Evolutionary conservation across 2,888 invertebrate genomes (phyloP), one percentile per base, ranked within the genome.

Genomic region (Campaea margaritaria): DNA sequence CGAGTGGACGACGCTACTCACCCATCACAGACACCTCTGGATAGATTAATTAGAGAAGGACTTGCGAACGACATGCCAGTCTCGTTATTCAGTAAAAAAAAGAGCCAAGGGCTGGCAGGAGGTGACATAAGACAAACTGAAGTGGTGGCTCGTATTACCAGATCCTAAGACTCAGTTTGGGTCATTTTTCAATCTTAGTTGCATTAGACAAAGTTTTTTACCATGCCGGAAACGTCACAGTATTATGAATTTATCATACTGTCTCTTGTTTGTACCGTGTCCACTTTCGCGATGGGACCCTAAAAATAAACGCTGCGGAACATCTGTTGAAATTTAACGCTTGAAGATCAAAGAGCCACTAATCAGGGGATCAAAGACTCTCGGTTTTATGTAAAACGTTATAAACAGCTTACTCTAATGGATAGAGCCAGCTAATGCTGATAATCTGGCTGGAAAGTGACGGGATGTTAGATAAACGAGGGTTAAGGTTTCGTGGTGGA

Each of bases 281-380:
- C 34, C 34, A 1, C 8, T n/a, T 11, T 39, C 12, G 39, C 46
- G 54, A 56, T 51, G 58, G 54, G 58, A 62, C 59, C 54, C 61
- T 47, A 52, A 55, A 28, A 54, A 65, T 53, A 62, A 64, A 61
- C 44, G 38, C 59, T 51, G 46, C 61, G 46, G 62, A 67, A 73
- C 64, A 66, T 74, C 71, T 69, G 74, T 65, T 68, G 58, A 63
- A 68, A 70, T 72, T 73, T 74, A 68, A 70, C 76, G 72, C 64
- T 68, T 56, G 41, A 28, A 64, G 70, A 75, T 79, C 74, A 78
- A 78, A 76, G 70, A 49, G 55, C 45, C 55, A 62, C 73, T 72
- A 74, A 74, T 75, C 72, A 70, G 63, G 44, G 61, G 73, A 76
- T 79, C 75, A 78, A 79, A 79, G 78, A 64, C 58, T 46, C 34